Evolutionary conservation across 2,113 vertebrate species (phyloP), one percentile per base, ranked within the genome.

Genomic region (Neolamprologus hecqui): DNA sequence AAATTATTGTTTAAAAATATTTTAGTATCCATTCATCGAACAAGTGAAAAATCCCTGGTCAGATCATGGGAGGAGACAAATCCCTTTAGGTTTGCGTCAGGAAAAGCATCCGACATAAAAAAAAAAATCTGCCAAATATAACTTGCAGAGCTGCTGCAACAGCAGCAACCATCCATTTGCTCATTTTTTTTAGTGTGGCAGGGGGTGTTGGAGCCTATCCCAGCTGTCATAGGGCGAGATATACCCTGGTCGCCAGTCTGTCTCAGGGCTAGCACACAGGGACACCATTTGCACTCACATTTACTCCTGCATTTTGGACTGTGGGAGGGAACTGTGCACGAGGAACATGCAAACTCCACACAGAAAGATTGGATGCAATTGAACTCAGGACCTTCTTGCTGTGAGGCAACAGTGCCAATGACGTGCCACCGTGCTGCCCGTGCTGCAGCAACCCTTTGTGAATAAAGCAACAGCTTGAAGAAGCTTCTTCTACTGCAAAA

Each of bases 151-250:
- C 1, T 65, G 3, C 60, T 35, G 17, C 26, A 58, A 58, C 55
- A 58, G 13, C 55, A 58, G 55, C 55, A 58, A 58, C 7, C 13
- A 58, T 58, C 2, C 26, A 58, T 17, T 58, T 0, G 5, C 26
- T 9, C 3, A 58, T 9, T 26, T 0, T 58, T 58, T 1, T 31
- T 1, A 58, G 13, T 0, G 26, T 58, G 55, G 55, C 0, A 7
- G 55, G 26, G 1, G 13, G 13, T 58, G 1, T 2, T 58, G 26
- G 55, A 58, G 55, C 55, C 55, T 58, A 31, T 17, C 55, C 26
- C 55, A 58, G 55, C 26, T 58, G 55, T 58, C 55, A 31, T 58
- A 58, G 7, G 1, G 26, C 5, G 1, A 58, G 55, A 58, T 31
- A 58, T 1, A 58, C 14, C 55, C 26, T 31, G 13, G 55, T 58